A percentile compares a stretch with the other conserved stretches of the same genome.
These are phyloP conservation scores for Diaphora mendica DNA, from an alignment of 2,888 invertebrate genomes.

Conservation along the genomic window DNA sequence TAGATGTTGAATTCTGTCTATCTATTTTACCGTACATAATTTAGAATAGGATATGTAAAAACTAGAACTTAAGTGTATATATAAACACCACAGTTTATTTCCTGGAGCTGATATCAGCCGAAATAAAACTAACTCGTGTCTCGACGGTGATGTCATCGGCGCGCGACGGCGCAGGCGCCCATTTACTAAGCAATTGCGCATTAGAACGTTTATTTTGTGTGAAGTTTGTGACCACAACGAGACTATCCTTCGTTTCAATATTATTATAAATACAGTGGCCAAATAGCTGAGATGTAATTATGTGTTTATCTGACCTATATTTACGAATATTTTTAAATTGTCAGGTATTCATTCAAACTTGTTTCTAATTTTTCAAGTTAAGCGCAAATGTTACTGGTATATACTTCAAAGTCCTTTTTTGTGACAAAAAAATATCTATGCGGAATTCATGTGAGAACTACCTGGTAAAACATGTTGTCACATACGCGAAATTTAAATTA, in stretches of 20 bases:
- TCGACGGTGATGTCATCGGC: conserved; percentile 43
- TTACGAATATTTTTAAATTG: neutral
- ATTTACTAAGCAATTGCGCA: conserved; percentile 26
- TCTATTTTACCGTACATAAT: conserved; percentile 10
- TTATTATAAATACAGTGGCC: neutral
- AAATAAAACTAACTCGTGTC: conserved; percentile 19
- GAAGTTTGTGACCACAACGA: conserved; percentile 10
- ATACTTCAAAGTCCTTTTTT: too few species aligned
- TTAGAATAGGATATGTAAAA: conserved; percentile 6
- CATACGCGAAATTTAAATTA: neutral
- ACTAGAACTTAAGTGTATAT: conserved; percentile 5
- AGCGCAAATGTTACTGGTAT: too few species aligned
- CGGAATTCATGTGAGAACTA: too few species aligned
- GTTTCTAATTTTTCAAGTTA: neutral
- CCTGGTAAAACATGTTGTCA: too few species aligned
- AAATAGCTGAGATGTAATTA: too few species aligned
- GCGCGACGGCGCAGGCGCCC: conserved; percentile 9
- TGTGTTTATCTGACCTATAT: neutral
- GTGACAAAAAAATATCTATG: too few species aligned
- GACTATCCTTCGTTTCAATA: neutral
- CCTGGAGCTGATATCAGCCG: conserved; percentile 15
- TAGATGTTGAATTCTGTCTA: conserved; percentile 15
- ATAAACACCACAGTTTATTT: conserved; percentile 27
- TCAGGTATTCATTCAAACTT: neutral
- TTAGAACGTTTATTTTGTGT: conserved; percentile 20